These are phyloP conservation scores for Ornithoptera priamus DNA, from an alignment of 2,888 invertebrate genomes.

Conservation along the genomic window DNA sequence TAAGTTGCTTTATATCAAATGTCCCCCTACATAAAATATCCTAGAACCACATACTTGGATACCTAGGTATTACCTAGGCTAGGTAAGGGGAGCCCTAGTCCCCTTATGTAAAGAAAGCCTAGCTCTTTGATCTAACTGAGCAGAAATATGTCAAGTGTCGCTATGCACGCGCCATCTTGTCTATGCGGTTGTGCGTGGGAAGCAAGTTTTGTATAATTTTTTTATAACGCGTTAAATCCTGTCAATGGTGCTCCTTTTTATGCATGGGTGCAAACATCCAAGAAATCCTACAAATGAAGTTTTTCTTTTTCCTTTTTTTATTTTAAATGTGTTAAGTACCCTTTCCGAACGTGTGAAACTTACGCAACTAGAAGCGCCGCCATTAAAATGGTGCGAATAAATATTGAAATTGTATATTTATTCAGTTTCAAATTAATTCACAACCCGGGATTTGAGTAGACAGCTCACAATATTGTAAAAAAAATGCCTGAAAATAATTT, in stretches of 20 bases:
- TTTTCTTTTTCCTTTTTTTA: constrained; percentile 12
- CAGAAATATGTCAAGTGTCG: constrained; percentile 58
- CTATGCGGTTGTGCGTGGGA: constrained; percentile 37
- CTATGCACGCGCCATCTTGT: constrained; percentile 44
- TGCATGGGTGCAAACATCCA: constrained; percentile 16
- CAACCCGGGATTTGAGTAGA: background rate
- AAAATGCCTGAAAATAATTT: too few relatives aligned
- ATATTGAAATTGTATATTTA: background rate
- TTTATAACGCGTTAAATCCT: constrained; percentile 28
- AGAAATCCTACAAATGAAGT: constrained; percentile 11
- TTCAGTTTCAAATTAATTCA: background rate
- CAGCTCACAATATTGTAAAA: background rate
- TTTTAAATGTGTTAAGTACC: constrained; percentile 23
- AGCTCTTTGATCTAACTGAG: constrained; percentile 55
- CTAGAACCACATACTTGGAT: constrained; percentile 25
- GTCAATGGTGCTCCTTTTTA: constrained; percentile 23
- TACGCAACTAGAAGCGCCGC: background rate
- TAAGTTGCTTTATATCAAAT: constrained; percentile 32
- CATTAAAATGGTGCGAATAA: constrained; percentile 9
- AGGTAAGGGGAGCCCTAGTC: constrained; percentile 44
- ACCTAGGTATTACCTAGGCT: constrained; percentile 38
- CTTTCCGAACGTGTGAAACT: constrained; percentile 4
- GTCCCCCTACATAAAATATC: constrained; percentile 32
- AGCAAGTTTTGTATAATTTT: constrained; percentile 29
- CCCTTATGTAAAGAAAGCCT: constrained; percentile 43